Evolutionary conservation across 2,113 vertebrate genomes (phyloP).

Genomic region (Puma concolor): DNA sequence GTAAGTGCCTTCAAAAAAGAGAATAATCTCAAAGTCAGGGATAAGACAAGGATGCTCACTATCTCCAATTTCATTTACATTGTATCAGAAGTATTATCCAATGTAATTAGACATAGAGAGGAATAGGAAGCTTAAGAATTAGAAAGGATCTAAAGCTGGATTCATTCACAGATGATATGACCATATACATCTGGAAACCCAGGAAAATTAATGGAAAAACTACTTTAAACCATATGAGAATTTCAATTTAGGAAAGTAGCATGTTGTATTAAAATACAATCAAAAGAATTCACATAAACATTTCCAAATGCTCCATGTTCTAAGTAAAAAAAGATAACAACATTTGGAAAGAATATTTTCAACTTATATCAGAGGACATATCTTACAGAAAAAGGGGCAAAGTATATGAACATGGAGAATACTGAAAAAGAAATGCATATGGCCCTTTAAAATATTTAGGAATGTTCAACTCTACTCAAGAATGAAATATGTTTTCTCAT

Average conservation of each 20-base stretch:
- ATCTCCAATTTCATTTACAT: background rate
- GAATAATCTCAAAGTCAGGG: conserved; percentile 6
- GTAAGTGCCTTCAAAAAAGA: conserved; percentile 90
- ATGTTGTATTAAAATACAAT: background rate
- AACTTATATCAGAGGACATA: background rate
- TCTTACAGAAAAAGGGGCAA: background rate
- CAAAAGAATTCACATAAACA: background rate
- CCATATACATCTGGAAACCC: background rate
- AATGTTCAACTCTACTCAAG: background rate
- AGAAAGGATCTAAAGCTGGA: background rate
- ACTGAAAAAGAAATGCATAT: background rate
- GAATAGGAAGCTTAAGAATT: conserved; percentile 1
- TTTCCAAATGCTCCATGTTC: background rate
- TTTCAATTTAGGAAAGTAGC: background rate
- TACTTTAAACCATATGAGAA: background rate
- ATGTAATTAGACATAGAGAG: background rate
- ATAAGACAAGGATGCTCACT: background rate
- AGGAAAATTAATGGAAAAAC: background rate
- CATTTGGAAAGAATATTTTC: background rate
- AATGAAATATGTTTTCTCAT: background rate
- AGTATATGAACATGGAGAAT: background rate
- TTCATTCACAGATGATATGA: background rate
- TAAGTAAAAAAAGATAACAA: background rate
- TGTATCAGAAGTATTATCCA: background rate
- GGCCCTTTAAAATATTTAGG: conserved; percentile 6